Evolutionary conservation across 1,140 invertebrate species (phyloP), one percentile per base, ranked within the genome.

Genomic region (Artemia franciscana): DNA sequence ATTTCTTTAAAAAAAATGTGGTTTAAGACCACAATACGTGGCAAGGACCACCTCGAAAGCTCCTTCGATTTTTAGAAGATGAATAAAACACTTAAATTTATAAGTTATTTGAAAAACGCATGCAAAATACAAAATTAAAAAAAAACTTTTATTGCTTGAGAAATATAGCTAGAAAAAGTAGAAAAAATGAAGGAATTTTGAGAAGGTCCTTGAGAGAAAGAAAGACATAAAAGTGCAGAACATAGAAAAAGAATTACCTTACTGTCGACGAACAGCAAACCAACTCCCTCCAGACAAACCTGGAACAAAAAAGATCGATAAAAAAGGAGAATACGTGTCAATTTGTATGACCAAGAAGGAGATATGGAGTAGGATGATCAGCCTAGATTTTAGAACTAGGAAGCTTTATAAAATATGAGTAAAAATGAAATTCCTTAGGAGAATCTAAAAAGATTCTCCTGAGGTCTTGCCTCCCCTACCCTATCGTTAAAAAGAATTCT

Each of bases 211-310:
- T 82, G 67, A 65, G 63, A 62, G 62, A 63, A 18, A 58, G 23
- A 3, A 61, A 56, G 60, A 61, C 39, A 66, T 62, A 24, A 15
- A 64, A 59, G 24, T 26, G 25, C 24, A 56, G 65, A 60, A 63
- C 65, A 66, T 62, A 24, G 57, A 24, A 28, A 24, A 60, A 62
- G 21, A 57, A 72, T 72, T 85, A 98, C 94, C 91, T 98, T 97
- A 83, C 91, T 95, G 73, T 94, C 93, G 66, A 91, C 93, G 78
- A 98, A 96, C 64, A 97, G 84, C 64, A 98, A 82, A 67, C 91
- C 91, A 69, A 98, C 91, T 67, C 95, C 95, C 77, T 98, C 94
- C 82, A 98, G 93, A 79, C 93, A 96, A 69, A 98, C 93, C 39
- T 51, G 39, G 39, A 51, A 18, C 12, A 51, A 51, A 3, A 51